phyloP scores from a whole-genome alignment of 2,797 vertebrate species.

The Poecilia velifera region DNA sequence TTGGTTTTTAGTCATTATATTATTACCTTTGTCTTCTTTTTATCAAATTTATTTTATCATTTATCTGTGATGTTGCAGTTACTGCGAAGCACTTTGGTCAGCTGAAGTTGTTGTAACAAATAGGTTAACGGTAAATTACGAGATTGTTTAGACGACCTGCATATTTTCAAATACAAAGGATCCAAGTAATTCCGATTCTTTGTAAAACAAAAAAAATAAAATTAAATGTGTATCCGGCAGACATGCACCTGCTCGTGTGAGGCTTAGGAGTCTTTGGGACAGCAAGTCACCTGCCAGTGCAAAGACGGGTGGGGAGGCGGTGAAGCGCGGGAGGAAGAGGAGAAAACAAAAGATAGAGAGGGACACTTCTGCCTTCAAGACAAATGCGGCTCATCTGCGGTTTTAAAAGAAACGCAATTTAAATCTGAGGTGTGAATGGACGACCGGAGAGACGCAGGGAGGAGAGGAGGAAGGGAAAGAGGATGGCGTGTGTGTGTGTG shows the following conservation, averaged over 20 bases:
- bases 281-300: slow-evolving; percentile 57
- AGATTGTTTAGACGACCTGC: neutral
- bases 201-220: slow-evolving; percentile 7
- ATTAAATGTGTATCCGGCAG: slow-evolving; percentile 28
- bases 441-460: slow-evolving; percentile 44
- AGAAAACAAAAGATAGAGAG: slow-evolving; percentile 37
- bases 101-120: neutral
- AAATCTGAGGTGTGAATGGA: slow-evolving; percentile 51
- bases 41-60: too few species aligned
- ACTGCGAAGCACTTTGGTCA: too few species aligned
- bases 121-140: neutral
- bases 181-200: neutral
- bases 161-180: neutral
- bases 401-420: slow-evolving; percentile 66
- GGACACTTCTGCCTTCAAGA: slow-evolving; percentile 55
- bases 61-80: too few species aligned
- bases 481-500: slow-evolving; percentile 18
- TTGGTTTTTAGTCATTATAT: too few species aligned
- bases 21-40: too few species aligned
- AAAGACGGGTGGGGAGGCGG: slow-evolving; percentile 19
- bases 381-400: slow-evolving; percentile 61
- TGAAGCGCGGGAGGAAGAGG: slow-evolving; percentile 13
- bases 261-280: slow-evolving; percentile 41
- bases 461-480: slow-evolving; percentile 32
- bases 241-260: slow-evolving; percentile 66